Percentiles rank a stretch among this genome's conserved stretches.
phyloP scores from a whole-genome alignment of 1,140 invertebrate species.

The Penaeus vannamei region DNA sequence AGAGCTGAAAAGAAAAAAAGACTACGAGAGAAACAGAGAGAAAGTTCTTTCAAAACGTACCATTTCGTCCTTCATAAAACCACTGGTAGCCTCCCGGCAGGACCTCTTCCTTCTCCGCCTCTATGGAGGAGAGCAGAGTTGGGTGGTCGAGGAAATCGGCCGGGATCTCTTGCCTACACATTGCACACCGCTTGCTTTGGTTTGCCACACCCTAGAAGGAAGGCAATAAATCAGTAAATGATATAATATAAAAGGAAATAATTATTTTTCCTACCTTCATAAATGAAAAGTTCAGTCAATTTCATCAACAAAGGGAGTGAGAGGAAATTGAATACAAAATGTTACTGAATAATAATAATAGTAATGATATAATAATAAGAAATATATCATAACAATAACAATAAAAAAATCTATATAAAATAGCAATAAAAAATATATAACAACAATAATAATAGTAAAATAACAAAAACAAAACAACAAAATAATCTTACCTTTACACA shows the following conservation, averaged over 20 bases:
- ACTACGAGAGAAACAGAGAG: background rate
- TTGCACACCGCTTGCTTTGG: conserved; percentile 77
- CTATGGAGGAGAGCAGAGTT: conserved; percentile 78
- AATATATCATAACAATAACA: no score
- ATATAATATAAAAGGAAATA: background rate
- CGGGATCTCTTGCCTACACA: conserved; percentile 88
- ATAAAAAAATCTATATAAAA: no score
- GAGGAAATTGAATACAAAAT: no score
- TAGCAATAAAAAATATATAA: no score
- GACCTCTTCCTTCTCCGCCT: conserved; percentile 72
- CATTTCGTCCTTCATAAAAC: conserved; percentile 96
- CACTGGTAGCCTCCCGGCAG: conserved; percentile 87
- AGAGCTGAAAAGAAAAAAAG: background rate
- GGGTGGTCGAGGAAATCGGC: conserved; percentile 88
- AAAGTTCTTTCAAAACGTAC: conserved; percentile 73
- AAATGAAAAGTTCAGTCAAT: no score
- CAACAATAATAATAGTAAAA: no score
- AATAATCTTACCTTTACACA: conserved; percentile 87
- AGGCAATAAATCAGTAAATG: background rate
- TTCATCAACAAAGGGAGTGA: no score
- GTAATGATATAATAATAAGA: no score
- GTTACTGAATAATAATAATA: no score
- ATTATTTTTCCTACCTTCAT: no score
- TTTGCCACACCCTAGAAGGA: conserved; percentile 60
- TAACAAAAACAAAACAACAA: no score